Percentiles rank a stretch among this genome's conserved stretches.
These are phyloP conservation scores for Meteorus sp. DNA, from an alignment of 1,140 invertebrate genomes.

Conservation along the genomic window DNA sequence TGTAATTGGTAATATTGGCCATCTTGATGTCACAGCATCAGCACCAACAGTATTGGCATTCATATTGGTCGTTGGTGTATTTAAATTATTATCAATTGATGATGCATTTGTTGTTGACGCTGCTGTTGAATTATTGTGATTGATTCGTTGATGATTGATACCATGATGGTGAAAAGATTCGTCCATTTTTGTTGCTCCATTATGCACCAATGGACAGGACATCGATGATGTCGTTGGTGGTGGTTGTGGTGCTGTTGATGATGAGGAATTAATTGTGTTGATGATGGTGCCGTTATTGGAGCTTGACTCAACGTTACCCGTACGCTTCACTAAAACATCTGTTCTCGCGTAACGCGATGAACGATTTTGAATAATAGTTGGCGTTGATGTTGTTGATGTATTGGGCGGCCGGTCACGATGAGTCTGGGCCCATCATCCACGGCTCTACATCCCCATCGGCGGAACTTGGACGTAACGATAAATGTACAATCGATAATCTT, in stretches of 20 bases:
- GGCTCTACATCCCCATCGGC: slow-evolving; percentile 78
- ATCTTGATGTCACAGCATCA: no score
- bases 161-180: background rate
- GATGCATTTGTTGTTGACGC: background rate
- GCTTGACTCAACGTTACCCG: slow-evolving; percentile 12
- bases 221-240: no score
- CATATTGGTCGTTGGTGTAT: slow-evolving; percentile 9
- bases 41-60: no score
- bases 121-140: slow-evolving; percentile 12
- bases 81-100: background rate
- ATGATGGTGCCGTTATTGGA: no score
- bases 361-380: background rate
- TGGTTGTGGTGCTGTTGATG: no score
- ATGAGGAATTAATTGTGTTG: no score
- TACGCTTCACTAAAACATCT: background rate
- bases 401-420: slow-evolving; percentile 6
- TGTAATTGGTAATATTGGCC: no score
- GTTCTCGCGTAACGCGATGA: background rate
- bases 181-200: no score
- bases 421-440: slow-evolving; percentile 34
- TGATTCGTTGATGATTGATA: background rate
- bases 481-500: slow-evolving; percentile 98
- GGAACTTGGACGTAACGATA: slow-evolving; percentile 93
- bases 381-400: no score
- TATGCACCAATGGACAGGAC: background rate